Conservation (phyloP, 2,113 vertebrate genomes). For the Solea senegalensis region DNA sequence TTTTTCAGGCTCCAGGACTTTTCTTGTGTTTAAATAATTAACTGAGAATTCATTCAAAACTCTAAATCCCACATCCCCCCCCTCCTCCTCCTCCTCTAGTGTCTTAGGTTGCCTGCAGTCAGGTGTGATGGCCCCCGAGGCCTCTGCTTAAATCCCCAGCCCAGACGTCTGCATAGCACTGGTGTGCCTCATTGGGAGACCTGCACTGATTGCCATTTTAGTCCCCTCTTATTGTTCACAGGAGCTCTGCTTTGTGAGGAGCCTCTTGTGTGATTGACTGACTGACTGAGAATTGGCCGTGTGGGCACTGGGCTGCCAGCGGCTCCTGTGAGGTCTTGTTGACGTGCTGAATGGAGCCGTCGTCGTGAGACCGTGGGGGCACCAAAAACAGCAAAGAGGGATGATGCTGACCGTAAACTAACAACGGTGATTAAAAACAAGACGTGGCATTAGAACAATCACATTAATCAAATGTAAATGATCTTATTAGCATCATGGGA, state of each 20-base stretch:
- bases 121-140: slow-evolving; percentile 69
- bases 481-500: too few relatives aligned
- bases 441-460: not conserved
- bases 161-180: slow-evolving; percentile 73
- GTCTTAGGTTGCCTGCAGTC: slow-evolving; percentile 72
- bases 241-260: slow-evolving; percentile 54
- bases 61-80: not conserved
- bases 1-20: not conserved
- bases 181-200: slow-evolving; percentile 66
- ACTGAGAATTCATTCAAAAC: slow-evolving; percentile 7
- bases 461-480: not conserved
- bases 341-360: slow-evolving; percentile 36
- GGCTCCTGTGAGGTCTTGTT: slow-evolving; percentile 53
- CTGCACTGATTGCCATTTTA: slow-evolving; percentile 61
- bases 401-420: too few relatives aligned
- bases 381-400: slow-evolving; percentile 8
- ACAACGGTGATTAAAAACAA: too few relatives aligned
- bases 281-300: slow-evolving; percentile 37
- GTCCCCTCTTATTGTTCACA: slow-evolving; percentile 55
- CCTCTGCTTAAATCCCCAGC: slow-evolving; percentile 68
- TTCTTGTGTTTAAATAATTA: slow-evolving; percentile 5
- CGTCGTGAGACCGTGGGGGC: slow-evolving; percentile 8
- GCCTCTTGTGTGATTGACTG: slow-evolving; percentile 51
- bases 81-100: slow-evolving; percentile 8
- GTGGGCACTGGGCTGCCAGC: slow-evolving; percentile 38